These are phyloP conservation scores for Andrena camellia DNA, from an alignment of 2,888 invertebrate species.

Conservation along the genomic window DNA sequence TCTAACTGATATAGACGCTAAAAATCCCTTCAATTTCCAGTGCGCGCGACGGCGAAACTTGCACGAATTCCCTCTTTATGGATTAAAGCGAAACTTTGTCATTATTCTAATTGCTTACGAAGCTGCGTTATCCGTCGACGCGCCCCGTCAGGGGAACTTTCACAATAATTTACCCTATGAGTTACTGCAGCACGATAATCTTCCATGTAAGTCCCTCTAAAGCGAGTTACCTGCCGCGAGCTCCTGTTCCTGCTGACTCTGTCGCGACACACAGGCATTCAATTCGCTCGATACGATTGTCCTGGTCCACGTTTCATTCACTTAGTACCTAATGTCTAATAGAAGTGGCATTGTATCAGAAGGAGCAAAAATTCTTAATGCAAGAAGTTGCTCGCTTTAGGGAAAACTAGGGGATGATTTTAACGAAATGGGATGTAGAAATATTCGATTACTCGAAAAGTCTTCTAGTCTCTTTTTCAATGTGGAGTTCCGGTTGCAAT, in stretches of 20 bases:
- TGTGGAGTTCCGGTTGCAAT: too few species aligned
- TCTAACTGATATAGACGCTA: slow-evolving; percentile 37
- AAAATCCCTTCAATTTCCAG: slow-evolving; percentile 66
- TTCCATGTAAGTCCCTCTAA: slow-evolving; percentile 40
- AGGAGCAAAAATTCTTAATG: too few species aligned
- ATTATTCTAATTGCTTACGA: slow-evolving; percentile 77
- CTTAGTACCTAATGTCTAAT: too few species aligned
- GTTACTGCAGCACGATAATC: slow-evolving; percentile 57
- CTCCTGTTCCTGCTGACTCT: not conserved
- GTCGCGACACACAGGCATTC: slow-evolving; percentile 10
- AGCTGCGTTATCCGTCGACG: slow-evolving; percentile 59
- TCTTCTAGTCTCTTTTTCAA: too few species aligned
- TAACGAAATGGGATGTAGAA: too few species aligned
- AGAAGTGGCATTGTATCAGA: too few species aligned
- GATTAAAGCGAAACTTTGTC: slow-evolving; percentile 76
- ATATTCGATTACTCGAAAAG: too few species aligned
- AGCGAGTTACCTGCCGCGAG: not conserved
- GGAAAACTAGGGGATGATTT: too few species aligned
- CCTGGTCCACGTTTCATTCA: not conserved
- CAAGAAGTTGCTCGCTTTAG: too few species aligned
- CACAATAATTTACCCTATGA: slow-evolving; percentile 64
- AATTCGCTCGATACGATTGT: slow-evolving; percentile 8
- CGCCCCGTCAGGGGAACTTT: slow-evolving; percentile 55
- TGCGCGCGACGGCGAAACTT: slow-evolving; percentile 53
- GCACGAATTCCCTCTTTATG: slow-evolving; percentile 59